Conservation (phyloP, 2,797 vertebrate species). For the Pygocentrus nattereri region DNA sequence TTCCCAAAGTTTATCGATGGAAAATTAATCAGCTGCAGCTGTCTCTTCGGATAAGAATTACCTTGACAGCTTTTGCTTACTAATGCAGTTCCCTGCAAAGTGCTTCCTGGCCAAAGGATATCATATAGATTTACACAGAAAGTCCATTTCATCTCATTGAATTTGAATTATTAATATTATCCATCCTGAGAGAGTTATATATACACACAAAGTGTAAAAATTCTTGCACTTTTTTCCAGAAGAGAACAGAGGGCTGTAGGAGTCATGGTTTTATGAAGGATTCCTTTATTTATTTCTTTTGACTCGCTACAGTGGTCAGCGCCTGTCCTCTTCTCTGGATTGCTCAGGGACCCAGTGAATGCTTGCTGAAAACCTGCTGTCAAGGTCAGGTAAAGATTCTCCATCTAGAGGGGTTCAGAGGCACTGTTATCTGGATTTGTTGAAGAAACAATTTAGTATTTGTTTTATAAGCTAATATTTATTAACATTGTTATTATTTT, state of each 20-base stretch:
- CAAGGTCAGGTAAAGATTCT: conserved; percentile 33
- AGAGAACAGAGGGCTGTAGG: background rate
- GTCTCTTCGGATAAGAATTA: conserved; percentile 50
- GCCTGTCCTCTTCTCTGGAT: conserved; percentile 58
- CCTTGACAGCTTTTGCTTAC: conserved; percentile 59
- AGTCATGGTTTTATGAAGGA: conserved; percentile 71
- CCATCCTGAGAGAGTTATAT: conserved; percentile 60
- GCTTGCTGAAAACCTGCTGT: conserved; percentile 69
- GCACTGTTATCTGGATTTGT: no score
- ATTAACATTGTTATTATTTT: no score
- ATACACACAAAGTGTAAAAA: conserved; percentile 69
- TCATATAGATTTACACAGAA: conserved; percentile 72
- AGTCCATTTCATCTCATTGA: conserved; percentile 72
- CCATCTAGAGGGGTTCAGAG: no score
- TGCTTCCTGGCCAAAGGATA: conserved; percentile 51
- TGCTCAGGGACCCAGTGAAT: conserved; percentile 65
- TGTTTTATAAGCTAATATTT: no score
- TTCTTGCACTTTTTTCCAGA: conserved; percentile 65
- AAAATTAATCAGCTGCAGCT: conserved; percentile 61
- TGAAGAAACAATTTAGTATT: no score
- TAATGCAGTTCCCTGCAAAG: conserved; percentile 54
- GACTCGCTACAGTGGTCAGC: conserved; percentile 64
- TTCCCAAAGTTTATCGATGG: conserved; percentile 39
- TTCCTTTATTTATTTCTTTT: conserved; percentile 71
- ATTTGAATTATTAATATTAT: conserved; percentile 74